Evolutionary conservation across 2,797 vertebrate species (phyloP), one percentile per base, ranked within the genome.

Genomic region (Capromys pilorides): DNA sequence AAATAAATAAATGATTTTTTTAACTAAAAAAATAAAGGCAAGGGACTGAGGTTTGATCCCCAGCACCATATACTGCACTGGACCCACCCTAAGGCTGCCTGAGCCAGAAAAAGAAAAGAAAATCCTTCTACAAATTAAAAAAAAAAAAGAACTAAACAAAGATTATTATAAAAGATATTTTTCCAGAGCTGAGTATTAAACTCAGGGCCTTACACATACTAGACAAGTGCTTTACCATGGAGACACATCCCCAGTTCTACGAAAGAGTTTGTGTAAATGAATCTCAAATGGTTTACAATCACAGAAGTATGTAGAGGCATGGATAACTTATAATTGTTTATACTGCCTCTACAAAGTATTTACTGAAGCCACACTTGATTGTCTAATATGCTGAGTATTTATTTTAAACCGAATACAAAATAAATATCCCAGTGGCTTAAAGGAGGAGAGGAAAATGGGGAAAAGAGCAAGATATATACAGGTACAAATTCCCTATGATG

Each of bases 331-430:
- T 86, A 80, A 91, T 62, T 19, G 91, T 12, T 91, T 97, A 93
- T 21, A 93, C 24, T 94, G 71, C 49, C 54, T 83, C 41, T 89
- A 82, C 62, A 95, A 90, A 75, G 49, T 85, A 22, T 61, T 90
- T 92, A 78, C 49, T 57, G 41, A 88, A 94, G 93, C 83, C 93
- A 78, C 18, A 90, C 81, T 78, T 95, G 81, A 71, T 77, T 85
- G 14, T 24, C 51, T 31, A 77, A 57, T 95, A 73, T 62, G 78
- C 66, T 88, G 19, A 91, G 57, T 88, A 93, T 59, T 82, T 87
- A 94, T 88, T 95, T 93, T 88, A 93, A 94, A 83, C 41, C n/a
- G 90, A 91, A 91, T 36, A 92, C 31, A 90, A 61, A 95, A 67
- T 62, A 14, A n/a, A 89, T 61, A 88, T 14, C 59, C 3, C 22